A percentile compares a stretch with the other conserved stretches of the same genome.
Evolutionary conservation across 2,113 vertebrate genomes (phyloP).

Genomic region (Mus musculus): GRCm39 chr10:125692501-125693000

Average conservation of each 20-base stretch:
- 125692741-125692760: background rate
- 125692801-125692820: conserved; percentile 45
- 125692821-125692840: background rate
- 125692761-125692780: background rate
- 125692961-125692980: no score
- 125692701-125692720: no score
- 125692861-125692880: background rate
- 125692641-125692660: background rate
- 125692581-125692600: conserved; percentile 44
- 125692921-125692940: no score
- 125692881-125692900: no score
- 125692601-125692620: conserved; percentile 36
- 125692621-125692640: conserved; percentile 38
- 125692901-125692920: no score
- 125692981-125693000: no score
- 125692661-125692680: background rate
- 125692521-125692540: background rate
- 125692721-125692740: background rate
- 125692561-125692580: conserved; percentile 57
- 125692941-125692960: no score
- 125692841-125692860: conserved; percentile 43
- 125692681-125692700: no score
- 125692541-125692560: conserved; percentile 46
- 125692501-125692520: conserved; percentile 27
- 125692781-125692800: conserved; percentile 19